A percentile compares a stretch with the other conserved stretches of the same genome.
These are phyloP conservation scores for Hemitrygon akajei DNA, from an alignment of 2,797 vertebrate genomes.

Conservation along the genomic window DNA sequence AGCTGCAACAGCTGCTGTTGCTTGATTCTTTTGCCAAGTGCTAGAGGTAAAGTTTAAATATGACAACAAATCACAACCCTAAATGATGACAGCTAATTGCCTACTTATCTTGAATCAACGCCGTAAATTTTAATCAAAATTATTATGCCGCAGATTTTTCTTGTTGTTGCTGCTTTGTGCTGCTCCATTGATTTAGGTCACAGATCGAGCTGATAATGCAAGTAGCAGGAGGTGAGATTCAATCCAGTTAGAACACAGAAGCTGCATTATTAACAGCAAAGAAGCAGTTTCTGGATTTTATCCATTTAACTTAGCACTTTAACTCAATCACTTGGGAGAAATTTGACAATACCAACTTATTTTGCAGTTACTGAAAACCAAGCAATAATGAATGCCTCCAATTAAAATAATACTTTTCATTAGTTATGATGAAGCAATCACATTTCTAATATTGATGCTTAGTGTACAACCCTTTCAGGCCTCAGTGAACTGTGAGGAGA, in stretches of 20 bases:
- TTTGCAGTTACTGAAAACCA: background rate
- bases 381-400: background rate
- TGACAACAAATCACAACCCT: constrained; percentile 32
- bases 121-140: constrained; percentile 31
- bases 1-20: constrained; percentile 11
- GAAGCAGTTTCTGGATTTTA: constrained; percentile 18
- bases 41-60: constrained; percentile 28
- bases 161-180: constrained; percentile 8
- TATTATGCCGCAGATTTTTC: background rate
- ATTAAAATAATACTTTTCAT: constrained; percentile 26
- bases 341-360: background rate
- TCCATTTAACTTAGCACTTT: background rate
- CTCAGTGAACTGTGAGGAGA: background rate
- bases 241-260: constrained; percentile 25
- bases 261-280: constrained; percentile 19
- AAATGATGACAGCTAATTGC: constrained; percentile 27
- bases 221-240: constrained; percentile 20
- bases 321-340: background rate
- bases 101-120: constrained; percentile 3
- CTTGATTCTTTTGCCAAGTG: background rate
- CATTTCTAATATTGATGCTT: background rate
- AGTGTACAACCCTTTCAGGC: background rate
- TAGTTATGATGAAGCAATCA: background rate
- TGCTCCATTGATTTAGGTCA: constrained; percentile 12
- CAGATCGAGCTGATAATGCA: constrained; percentile 31